Evolutionary conservation across 2,113 vertebrate species (phyloP), one percentile per base, ranked within the genome.

Genomic region (Ceyx melanurus): DNA sequence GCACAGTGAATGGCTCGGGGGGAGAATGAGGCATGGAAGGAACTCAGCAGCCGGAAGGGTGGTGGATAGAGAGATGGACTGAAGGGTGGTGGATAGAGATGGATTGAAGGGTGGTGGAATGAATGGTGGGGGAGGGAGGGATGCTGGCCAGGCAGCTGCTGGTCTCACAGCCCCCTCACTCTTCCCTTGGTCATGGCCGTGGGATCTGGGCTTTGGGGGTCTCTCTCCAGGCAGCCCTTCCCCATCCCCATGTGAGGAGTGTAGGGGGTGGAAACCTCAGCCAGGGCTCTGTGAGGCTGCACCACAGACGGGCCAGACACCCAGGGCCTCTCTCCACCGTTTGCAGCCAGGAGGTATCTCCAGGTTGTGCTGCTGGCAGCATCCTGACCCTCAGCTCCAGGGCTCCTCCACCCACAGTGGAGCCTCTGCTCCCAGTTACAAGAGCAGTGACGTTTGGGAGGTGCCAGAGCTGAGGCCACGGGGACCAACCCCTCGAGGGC

Each of bases 221-320:
- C 22, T 42, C 64, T 76, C 77, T 79, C 21, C 64, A 68, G 43
- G 21, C 37, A 58, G 64, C 31, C n/a, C 18, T 51, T 68, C 20
- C 22, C 37, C 51, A 26, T 3, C 10, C 35, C 45, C 50, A 2
- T 6, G 25, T 68, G 31, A 37, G 43, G 48, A 45, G 2, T 7
- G 19, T 0, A 56, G 16, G 8, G 23, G 8, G 8, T 21, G 9
- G 25, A 54, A 71, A 35, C 22, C 19, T 37, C 29, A 17, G n/a
- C 13, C 0, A 1, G 15, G 43, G 45, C 25, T 31, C 35, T 0
- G 0, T 1, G 7, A 66, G 42, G n/a, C 50, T 33, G 60, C 48
- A 7, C 54, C 54, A 11, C 31, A 11, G n/a, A 16, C 11, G n/a
- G 21, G 50, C 8, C 4, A 3, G 50, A 54, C 50, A 51, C 20